These are phyloP conservation scores for Oasisia sp. DNA, from an alignment of 2,888 invertebrate genomes.

Conservation along the genomic window DNA sequence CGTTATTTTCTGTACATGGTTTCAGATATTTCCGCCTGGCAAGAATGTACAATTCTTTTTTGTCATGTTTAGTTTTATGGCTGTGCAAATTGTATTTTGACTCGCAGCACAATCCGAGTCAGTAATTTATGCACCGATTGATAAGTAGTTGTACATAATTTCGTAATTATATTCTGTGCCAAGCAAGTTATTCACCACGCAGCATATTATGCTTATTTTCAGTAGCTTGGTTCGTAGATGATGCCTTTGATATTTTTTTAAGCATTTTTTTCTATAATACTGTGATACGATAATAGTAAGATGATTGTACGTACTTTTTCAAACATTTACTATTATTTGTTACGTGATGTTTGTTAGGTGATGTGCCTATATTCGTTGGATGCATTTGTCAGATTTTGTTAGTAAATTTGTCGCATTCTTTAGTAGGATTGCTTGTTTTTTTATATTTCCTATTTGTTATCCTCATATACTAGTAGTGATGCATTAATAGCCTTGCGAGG, in stretches of 20 bases:
- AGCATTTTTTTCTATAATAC: neutral
- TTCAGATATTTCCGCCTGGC: neutral
- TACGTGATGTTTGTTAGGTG: neutral
- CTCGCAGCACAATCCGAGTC: neutral
- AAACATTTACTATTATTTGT: neutral
- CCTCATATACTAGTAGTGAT: neutral
- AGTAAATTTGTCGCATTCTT: neutral
- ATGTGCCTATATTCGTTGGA: neutral
- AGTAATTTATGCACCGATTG: neutral
- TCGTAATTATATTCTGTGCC: neutral
- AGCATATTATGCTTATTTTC: neutral
- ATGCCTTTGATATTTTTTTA: conserved; percentile 8
- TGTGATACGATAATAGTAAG: neutral
- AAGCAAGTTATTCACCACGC: neutral
- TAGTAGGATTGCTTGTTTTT: neutral
- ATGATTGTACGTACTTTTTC: neutral
- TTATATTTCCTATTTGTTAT: neutral
- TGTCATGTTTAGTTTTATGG: neutral
- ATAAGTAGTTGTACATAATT: neutral
- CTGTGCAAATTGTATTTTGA: neutral
- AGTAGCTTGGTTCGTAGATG: neutral
- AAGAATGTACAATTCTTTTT: neutral
- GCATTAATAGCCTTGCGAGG: neutral
- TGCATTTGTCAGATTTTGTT: neutral
- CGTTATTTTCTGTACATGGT: neutral